Conservation (phyloP, 2,888 invertebrate genomes). For the Mythimna vitellina region DNA sequence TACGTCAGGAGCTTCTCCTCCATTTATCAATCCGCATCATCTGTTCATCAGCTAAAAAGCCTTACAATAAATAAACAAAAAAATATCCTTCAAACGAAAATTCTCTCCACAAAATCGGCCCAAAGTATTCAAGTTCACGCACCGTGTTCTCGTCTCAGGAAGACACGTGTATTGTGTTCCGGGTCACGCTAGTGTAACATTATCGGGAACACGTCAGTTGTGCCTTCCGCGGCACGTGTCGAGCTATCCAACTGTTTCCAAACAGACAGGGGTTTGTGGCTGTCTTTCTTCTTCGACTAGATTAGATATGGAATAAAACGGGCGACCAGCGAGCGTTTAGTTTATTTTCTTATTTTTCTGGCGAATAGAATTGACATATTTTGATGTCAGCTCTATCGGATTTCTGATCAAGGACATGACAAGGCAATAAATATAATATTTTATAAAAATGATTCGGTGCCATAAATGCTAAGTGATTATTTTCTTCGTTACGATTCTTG, state of each 20-base stretch:
- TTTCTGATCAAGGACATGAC: not conserved
- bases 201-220: conserved; percentile 31
- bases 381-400: too few species aligned
- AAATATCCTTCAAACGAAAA: not conserved
- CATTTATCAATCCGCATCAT: not conserved
- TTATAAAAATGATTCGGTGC: not conserved
- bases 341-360: not conserved
- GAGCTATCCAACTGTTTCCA: conserved; percentile 3
- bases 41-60: not conserved
- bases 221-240: conserved; percentile 19
- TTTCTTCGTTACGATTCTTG: not conserved
- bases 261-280: not conserved
- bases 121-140: not conserved
- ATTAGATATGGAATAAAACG: not conserved
- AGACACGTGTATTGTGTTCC: conserved; percentile 45
- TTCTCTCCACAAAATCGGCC: not conserved
- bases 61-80: not conserved
- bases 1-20: too few species aligned
- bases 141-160: conserved; percentile 9
- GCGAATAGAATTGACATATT: too few species aligned
- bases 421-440: not conserved
- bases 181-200: conserved; percentile 33
- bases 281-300: not conserved
- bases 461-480: too few species aligned
- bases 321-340: not conserved